Evolutionary conservation across 2,888 invertebrate genomes (phyloP).

Genomic region (Fissipunctia ypsillon): DNA sequence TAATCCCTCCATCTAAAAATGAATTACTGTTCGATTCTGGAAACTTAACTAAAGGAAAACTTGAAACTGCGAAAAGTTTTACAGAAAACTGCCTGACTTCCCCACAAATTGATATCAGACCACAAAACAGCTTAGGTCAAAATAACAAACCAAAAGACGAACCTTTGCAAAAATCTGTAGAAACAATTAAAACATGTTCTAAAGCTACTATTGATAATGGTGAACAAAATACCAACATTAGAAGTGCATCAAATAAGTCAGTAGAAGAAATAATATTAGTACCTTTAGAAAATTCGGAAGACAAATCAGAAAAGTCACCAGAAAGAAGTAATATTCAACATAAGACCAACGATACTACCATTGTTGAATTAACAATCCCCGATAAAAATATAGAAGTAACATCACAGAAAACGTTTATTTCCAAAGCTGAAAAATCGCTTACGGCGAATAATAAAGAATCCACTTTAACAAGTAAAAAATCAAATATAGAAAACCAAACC

Average conservation of each 20-base stretch:
- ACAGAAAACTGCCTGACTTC: neutral
- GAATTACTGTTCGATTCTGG: neutral
- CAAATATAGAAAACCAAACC: neutral
- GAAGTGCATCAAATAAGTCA: neutral
- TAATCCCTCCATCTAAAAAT: neutral
- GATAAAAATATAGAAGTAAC: slow-evolving; percentile 1
- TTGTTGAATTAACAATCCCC: neutral
- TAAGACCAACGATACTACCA: neutral
- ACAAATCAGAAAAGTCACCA: neutral
- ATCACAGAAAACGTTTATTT: neutral
- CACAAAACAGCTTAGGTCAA: neutral
- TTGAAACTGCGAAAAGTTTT: slow-evolving; percentile 1
- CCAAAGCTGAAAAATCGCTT: neutral
- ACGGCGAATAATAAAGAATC: neutral
- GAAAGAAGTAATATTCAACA: slow-evolving; percentile 2
- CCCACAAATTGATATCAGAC: neutral
- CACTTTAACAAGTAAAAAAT: neutral
- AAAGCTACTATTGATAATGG: neutral
- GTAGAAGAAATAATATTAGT: neutral
- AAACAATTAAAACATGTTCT: slow-evolving; percentile 3
- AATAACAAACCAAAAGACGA: neutral
- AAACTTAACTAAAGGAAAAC: neutral
- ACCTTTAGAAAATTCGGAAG: neutral
- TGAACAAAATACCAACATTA: neutral
- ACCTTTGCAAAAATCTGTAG: neutral